Base-by-base conservation (phyloP, 1,140 invertebrate genomes). In the Eriocheir sinensis region DNA sequence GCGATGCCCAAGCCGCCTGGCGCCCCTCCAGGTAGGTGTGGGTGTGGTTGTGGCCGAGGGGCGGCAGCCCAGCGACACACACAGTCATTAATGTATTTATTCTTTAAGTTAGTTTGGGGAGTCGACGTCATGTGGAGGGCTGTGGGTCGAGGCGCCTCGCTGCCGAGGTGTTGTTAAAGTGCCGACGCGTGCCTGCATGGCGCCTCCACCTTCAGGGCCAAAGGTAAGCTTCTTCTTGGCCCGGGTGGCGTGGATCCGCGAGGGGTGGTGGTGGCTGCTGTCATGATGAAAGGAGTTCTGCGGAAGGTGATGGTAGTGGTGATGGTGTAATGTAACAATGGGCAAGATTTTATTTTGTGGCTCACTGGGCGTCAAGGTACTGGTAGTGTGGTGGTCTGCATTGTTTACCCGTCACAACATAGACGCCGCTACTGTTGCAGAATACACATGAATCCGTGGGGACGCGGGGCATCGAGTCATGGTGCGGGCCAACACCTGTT, bases 21-120 rank as follows among this genome's bases (percentile, higher is more conserved):
- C 60, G 60, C 60, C 60, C 21, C 60, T 72, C 60, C 60, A 72
- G 60, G 60, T 72, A n/a, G 60, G 60, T 72, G 60, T 72, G 60
- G 60, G 2, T 15, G 60, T 53, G n/a, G n/a, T n/a, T n/a, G 27
- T n/a, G 60, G 60, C 60, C 6, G 60, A n/a, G 4, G 60, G 60
- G 21, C 6, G 21, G 60, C 27, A 1, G 60, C 60, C 17, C 60
- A 2, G 21, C 21, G 60, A 21, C 60, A 8, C 60, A n/a, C 2
- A 8, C 4, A 15, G 44, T 8, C n/a, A n/a, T n/a, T 72, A 21
- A 6, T 72, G 15, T 72, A 12, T 72, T n/a, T 72, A 8, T 21
- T 72, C 53, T 21, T 21, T 27, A 21, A 8, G 53, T 6, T 72
- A 72, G 2, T 21, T 72, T n/a, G n/a, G 60, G 60, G 6, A 72